Base-by-base conservation (phyloP, 2,797 vertebrate genomes). In the Rhinella marina region DNA sequence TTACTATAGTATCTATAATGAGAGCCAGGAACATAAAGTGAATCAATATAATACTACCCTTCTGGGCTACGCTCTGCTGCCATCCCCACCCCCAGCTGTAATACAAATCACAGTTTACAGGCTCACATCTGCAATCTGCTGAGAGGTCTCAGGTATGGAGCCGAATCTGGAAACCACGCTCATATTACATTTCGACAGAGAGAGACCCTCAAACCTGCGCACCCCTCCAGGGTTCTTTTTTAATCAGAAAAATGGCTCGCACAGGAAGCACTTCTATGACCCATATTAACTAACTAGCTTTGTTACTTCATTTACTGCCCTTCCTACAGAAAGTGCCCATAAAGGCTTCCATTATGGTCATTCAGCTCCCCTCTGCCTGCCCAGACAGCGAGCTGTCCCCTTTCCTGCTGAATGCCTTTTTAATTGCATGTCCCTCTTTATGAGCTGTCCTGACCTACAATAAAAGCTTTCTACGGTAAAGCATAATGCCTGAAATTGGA, bases 381-480 rank as follows among this genome's bases (percentile, higher is more conserved):
- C 54, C 81, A 89, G 92, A 88, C 89, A 90, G 90, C 66, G 29
- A 88, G 86, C 91, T 87, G n/a, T 72, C 91, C 91, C 90, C 87
- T 84, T 77, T 86, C 88, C 90, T 84, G 90, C 91, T 90, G 91
- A 93, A 93, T 89, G 90, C 90, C 76, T 92, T 90, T 91, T 93
- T 91, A 94, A 95, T 92, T 92, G 92, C 89, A 90, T 89, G 59
- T 91, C 90, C 90, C 85, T 89, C 90, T 93, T 93, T 90, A 92
- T 93, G 92, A 93, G 92, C 92, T 92, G 93, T 93, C 92, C 93
- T 91, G 90, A 93, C 94, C 94, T 92, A 90, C 91, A 93, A 93
- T 94, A 94, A 94, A 94, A 94, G 90, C 91, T 86, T 88, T 91
- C 90, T 92, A 88, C 25, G 27, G 90, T 90, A 91, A 91, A 92